These are phyloP conservation scores for Cliona cf. orientalis DNA, from an alignment of 37 sponge, comb jelly and placozoan species.

Conservation along the genomic window DNA sequence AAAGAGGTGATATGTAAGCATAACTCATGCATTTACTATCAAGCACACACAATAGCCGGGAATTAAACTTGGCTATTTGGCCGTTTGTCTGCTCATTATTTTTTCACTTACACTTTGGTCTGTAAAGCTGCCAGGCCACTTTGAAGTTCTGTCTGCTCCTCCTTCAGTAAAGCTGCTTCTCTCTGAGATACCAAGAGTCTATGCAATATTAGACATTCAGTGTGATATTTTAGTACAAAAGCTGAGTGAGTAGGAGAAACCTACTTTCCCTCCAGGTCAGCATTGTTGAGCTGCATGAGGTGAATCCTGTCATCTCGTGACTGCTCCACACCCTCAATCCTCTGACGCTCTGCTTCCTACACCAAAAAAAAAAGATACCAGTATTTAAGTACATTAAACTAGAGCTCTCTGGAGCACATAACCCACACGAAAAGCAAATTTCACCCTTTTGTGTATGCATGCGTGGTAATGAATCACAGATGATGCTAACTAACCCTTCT, in stretches of 20 bases:
- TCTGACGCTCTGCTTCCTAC: slow-evolving; percentile 43
- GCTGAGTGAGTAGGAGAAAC: slow-evolving; percentile 1
- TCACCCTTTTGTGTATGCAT: background rate
- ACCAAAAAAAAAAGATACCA: background rate
- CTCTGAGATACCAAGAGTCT: slow-evolving; percentile 47
- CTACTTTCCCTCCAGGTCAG: slow-evolving; percentile 58
- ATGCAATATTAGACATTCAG: background rate
- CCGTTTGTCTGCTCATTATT: slow-evolving; percentile 1
- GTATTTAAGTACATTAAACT: no score
- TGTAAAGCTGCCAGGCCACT: slow-evolving; percentile 16
- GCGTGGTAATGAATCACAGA: no score
- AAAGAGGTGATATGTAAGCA: background rate
- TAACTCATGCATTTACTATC: background rate
- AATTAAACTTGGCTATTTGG: background rate
- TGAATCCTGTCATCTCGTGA: slow-evolving; percentile 49
- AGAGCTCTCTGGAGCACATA: no score
- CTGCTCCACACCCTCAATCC: slow-evolving; percentile 18
- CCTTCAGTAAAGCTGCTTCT: slow-evolving; percentile 32
- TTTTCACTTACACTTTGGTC: slow-evolving; percentile 39
- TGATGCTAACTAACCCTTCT: slow-evolving; percentile 41
- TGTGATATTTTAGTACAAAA: background rate
- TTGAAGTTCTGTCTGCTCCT: slow-evolving; percentile 58
- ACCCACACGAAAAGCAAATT: background rate
- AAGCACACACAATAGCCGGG: background rate
- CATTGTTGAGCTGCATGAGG: slow-evolving; percentile 22